These are phyloP conservation scores for Echinarachnius parma DNA, from an alignment of 53 echinoderm and acorn worm genomes.

Conservation along the genomic window DNA sequence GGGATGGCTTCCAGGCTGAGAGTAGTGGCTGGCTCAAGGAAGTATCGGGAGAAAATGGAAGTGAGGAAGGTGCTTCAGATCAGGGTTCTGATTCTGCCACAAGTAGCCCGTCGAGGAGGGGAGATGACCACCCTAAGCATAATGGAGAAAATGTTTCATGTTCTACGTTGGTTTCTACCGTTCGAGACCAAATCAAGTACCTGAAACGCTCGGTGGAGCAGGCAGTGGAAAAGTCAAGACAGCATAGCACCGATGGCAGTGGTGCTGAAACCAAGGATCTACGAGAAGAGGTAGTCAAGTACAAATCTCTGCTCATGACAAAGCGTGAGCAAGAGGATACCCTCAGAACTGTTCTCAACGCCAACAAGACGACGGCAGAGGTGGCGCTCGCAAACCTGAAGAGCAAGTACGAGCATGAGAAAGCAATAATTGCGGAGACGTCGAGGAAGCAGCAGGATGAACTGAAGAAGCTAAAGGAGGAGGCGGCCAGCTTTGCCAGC, in stretches of 20 bases:
- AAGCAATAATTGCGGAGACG: conserved; percentile 87
- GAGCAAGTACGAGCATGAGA: conserved; percentile 93
- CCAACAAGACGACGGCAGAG: conserved; percentile 96
- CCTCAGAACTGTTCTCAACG: conserved; percentile 89
- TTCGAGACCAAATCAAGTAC: conserved; percentile 93
- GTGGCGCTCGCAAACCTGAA: conserved; percentile 96
- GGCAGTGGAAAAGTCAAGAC: conserved; percentile 82
- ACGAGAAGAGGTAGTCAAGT: conserved; percentile 80
- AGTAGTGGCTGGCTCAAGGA: conserved; percentile 80
- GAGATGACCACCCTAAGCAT: conserved; percentile 59
- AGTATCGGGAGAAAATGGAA: conserved; percentile 65
- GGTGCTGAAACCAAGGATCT: conserved; percentile 86
- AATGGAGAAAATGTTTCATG: conserved; percentile 78
- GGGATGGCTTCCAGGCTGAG: conserved; percentile 89
- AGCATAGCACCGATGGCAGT: conserved; percentile 67
- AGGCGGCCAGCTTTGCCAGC: conserved; percentile 89
- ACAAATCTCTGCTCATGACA: conserved; percentile 72
- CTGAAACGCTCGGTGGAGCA: conserved; percentile 93
- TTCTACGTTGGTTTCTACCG: conserved; percentile 70
- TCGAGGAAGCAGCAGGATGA: conserved; percentile 85
- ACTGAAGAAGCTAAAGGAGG: conserved; percentile 87
- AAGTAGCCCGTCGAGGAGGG: conserved; percentile 53
- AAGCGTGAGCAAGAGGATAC: conserved; percentile 91
- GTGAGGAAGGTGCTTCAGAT: conserved; percentile 52
- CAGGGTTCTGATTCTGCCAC: conserved; percentile 48